phyloP scores from a whole-genome alignment of 92 coral and sea anemone species.

The Nematostella vectensis region DNA sequence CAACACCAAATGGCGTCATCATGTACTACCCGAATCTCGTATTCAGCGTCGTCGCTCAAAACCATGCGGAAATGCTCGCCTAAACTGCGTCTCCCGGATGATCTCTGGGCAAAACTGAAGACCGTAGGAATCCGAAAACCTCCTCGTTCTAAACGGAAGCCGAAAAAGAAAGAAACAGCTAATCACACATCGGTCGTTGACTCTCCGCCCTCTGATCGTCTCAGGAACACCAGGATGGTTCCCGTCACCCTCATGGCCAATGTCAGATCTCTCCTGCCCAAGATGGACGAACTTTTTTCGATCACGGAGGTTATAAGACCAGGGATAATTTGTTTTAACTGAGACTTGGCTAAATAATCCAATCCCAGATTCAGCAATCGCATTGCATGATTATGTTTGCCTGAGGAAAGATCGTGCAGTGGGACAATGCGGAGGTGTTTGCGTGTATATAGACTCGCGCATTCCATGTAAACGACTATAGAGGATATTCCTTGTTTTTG shows the following conservation, averaged over 20 bases:
- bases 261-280: constrained; percentile 12
- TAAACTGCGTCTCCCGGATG: no score
- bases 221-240: no score
- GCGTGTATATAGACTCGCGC: constrained; percentile 15
- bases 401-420: constrained; percentile 10
- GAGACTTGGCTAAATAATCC: constrained; percentile 15
- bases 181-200: not conserved
- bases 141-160: no score
- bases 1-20: no score
- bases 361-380: constrained; percentile 5
- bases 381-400: constrained; percentile 10
- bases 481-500: no score
- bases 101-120: no score
- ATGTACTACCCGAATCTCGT: no score
- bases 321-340: not conserved
- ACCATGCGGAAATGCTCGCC: no score
- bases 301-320: no score
- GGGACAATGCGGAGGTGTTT: constrained; percentile 21
- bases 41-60: no score
- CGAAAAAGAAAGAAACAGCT: not conserved
- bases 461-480: no score
- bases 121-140: no score
- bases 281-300: constrained; percentile 17
- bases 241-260: constrained; percentile 13
- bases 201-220: not conserved